These are phyloP conservation scores for Agrilus planipennis DNA, from an alignment of 1,140 invertebrate genomes.

Conservation along the genomic window DNA sequence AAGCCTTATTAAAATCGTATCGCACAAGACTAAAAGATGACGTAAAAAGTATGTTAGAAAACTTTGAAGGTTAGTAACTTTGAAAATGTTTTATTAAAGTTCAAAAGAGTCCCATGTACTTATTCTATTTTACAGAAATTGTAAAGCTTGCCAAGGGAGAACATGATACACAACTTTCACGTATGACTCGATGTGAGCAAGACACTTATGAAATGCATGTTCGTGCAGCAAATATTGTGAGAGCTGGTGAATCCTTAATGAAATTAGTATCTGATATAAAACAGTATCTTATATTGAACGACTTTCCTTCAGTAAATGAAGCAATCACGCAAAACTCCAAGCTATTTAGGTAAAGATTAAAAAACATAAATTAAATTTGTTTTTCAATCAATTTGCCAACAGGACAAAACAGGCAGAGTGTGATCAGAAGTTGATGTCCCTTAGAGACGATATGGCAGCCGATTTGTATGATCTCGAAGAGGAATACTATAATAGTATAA, in stretches of 20 bases:
- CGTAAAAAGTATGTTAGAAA: slow-evolving; percentile 92
- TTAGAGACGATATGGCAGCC: slow-evolving; percentile 88
- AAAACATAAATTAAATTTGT: slow-evolving; percentile 3
- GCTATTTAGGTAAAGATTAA: slow-evolving; percentile 46
- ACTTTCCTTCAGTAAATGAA: slow-evolving; percentile 94
- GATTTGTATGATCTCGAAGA: slow-evolving; percentile 95
- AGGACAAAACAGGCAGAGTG: slow-evolving; percentile 80
- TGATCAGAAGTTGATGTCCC: slow-evolving; percentile 83
- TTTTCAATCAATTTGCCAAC: too few species aligned
- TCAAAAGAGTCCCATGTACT: too few species aligned
- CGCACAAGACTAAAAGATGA: slow-evolving; percentile 88
- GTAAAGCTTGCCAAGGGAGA: slow-evolving; percentile 89
- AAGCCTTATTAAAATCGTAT: slow-evolving; percentile 87
- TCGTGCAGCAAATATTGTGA: slow-evolving; percentile 83
- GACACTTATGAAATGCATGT: slow-evolving; percentile 97
- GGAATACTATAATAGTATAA: slow-evolving; percentile 93
- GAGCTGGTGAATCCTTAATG: slow-evolving; percentile 91
- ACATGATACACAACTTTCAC: slow-evolving; percentile 75
- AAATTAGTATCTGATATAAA: slow-evolving; percentile 94
- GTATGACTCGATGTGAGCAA: slow-evolving; percentile 85
- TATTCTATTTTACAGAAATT: slow-evolving; percentile 55
- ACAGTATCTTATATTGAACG: slow-evolving; percentile 92
- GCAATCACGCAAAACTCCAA: slow-evolving; percentile 86
- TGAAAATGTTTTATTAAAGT: slow-evolving; percentile 1
- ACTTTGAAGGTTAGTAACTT: slow-evolving; percentile 79